Percentiles rank a stretch among this genome's conserved stretches.
Conservation (phyloP, 2,888 invertebrate genomes). For the Hypena proboscidalis region DNA sequence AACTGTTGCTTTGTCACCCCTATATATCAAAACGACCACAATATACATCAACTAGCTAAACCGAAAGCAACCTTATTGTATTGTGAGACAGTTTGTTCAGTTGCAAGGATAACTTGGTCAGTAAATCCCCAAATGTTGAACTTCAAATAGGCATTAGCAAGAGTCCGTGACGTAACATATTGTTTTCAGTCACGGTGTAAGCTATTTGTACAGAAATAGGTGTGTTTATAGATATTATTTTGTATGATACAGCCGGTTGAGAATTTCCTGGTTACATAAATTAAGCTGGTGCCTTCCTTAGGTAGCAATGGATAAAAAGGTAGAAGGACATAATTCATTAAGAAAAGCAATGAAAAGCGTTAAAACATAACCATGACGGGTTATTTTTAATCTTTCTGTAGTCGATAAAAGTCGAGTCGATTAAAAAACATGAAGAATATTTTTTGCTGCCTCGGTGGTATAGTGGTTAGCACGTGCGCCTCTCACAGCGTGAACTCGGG, state of each 20-base stretch:
- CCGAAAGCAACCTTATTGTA: conserved; percentile 22
- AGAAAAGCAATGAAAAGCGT: too few species aligned
- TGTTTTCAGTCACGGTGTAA: conserved; percentile 53
- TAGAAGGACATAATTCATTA: too few species aligned
- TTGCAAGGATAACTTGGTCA: conserved; percentile 24
- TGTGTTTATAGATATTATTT: conserved; percentile 21
- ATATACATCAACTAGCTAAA: not conserved
- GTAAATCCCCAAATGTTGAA: conserved; percentile 62
- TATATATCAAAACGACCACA: conserved; percentile 51
- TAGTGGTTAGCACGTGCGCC: too few species aligned
- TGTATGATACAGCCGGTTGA: not conserved
- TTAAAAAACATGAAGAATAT: too few species aligned
- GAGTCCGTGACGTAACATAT: conserved; percentile 65
- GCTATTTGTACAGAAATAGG: conserved; percentile 39
- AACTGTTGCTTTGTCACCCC: conserved; percentile 64
- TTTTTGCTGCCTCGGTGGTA: too few species aligned
- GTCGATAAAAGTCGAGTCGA: too few species aligned
- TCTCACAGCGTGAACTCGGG: too few species aligned
- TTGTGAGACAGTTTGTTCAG: not conserved
- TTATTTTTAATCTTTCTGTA: too few species aligned
- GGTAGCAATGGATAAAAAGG: too few species aligned
- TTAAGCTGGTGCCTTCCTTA: too few species aligned
- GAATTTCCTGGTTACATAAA: not conserved
- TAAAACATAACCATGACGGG: too few species aligned
- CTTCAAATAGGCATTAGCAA: conserved; percentile 69